Evolutionary conservation across 2,113 vertebrate genomes (phyloP).

Genomic region (Heteronetta atricapilla): DNA sequence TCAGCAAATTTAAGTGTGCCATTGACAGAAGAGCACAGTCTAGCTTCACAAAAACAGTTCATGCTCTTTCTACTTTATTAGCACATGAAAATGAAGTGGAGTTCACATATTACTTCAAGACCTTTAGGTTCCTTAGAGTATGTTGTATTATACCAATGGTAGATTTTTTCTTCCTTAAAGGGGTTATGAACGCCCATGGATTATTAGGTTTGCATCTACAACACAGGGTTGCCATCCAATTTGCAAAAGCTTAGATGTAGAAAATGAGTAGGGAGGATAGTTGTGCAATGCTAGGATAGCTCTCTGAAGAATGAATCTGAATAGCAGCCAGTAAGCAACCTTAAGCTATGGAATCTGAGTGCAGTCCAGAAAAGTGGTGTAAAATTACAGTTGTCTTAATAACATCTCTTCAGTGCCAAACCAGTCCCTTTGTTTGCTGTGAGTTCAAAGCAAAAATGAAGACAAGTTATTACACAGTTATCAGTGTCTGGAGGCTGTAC

Average conservation of each 20-base stretch:
- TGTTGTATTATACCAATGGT: not conserved
- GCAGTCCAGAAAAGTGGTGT: not conserved
- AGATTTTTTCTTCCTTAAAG: not conserved
- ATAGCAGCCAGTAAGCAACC: not conserved
- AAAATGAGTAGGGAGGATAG: not conserved
- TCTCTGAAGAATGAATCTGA: not conserved
- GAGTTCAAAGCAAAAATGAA: conserved; percentile 24
- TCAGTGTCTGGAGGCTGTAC: not conserved
- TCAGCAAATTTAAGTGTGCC: not conserved
- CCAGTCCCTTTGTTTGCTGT: not conserved
- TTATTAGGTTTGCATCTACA: not conserved
- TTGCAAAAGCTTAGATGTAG: not conserved
- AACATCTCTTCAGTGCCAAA: not conserved
- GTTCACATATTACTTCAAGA: not conserved
- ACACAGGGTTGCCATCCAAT: not conserved
- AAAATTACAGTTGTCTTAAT: conserved; percentile 26
- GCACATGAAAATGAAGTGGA: not conserved
- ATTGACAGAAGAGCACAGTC: not conserved
- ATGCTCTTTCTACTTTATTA: not conserved
- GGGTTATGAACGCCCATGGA: not conserved
- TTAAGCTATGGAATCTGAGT: conserved; percentile 4
- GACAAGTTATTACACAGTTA: not conserved
- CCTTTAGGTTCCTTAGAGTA: not conserved
- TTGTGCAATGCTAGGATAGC: not conserved
- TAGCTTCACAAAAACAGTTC: not conserved